Percentiles rank a stretch among this genome's conserved stretches.
Evolutionary conservation across 2,797 vertebrate genomes (phyloP).

Genomic region (Sus cebifrons): DNA sequence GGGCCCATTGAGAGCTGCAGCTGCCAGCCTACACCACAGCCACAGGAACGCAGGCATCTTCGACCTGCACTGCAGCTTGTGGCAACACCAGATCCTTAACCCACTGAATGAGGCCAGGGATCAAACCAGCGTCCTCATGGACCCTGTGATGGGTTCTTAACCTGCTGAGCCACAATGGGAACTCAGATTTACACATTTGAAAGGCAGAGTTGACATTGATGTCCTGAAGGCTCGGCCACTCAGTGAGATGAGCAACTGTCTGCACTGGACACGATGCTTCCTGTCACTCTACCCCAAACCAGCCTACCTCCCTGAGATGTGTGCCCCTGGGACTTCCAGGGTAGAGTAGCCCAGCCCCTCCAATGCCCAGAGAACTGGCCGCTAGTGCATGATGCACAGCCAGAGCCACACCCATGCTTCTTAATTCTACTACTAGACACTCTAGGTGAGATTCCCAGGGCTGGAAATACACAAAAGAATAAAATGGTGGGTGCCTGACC

Average conservation of each 20-base stretch:
- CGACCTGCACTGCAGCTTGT: no score
- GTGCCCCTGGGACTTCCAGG: fast-evolving
- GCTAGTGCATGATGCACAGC: fast-evolving
- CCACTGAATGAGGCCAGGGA: no score
- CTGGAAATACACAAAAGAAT: neutral
- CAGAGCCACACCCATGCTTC: neutral
- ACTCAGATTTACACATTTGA: neutral
- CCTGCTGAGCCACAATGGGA: no score
- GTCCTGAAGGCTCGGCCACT: no score
- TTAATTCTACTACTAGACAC: neutral
- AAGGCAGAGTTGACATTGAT: neutral
- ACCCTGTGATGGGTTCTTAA: no score
- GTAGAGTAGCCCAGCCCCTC: neutral
- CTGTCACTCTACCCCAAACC: no score
- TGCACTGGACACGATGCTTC: neutral
- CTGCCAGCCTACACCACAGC: no score
- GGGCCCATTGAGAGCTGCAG: no score
- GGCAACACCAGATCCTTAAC: no score
- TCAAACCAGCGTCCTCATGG: no score
- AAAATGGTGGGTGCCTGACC: neutral
- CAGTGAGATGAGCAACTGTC: neutral
- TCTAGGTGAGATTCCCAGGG: no score
- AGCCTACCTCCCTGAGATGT: neutral
- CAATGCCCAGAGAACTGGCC: neutral
- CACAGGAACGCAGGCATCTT: no score